Percentiles rank a stretch among this genome's conserved stretches.
These are phyloP conservation scores for Hesperophylax magnus DNA, from an alignment of 1,140 invertebrate species.

Conservation along the genomic window DNA sequence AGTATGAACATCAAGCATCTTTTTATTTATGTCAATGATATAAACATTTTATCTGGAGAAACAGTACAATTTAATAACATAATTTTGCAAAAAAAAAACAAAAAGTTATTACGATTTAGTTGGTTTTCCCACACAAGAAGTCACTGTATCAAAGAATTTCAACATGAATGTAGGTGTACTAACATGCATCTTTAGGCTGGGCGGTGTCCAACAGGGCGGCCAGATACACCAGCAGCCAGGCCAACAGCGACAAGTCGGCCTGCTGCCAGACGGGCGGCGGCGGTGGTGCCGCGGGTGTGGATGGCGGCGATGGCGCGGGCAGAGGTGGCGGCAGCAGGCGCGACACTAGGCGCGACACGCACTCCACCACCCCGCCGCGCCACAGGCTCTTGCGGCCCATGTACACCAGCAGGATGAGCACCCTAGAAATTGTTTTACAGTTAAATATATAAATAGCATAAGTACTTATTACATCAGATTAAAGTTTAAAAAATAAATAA, in stretches of 20 bases:
- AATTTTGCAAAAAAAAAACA: too few species aligned
- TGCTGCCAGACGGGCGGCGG: conserved; percentile 60
- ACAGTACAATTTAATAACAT: too few species aligned
- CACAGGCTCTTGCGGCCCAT: conserved; percentile 85
- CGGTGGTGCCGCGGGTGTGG: conserved; percentile 33
- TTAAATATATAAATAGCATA: too few species aligned
- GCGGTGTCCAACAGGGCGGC: conserved; percentile 81
- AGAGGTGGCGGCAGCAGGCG: conserved; percentile 66
- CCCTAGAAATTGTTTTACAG: conserved; percentile 70
- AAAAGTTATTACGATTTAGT: too few species aligned
- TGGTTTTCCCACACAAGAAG: too few species aligned
- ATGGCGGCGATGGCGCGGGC: conserved; percentile 50
- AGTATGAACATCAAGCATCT: too few species aligned
- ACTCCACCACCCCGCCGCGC: conserved; percentile 63
- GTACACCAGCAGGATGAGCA: conserved; percentile 89
- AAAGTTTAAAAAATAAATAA: too few species aligned
- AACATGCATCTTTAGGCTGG: conserved; percentile 67
- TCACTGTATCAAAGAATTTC: too few species aligned
- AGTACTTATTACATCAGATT: too few species aligned
- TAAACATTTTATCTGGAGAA: too few species aligned
- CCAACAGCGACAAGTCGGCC: conserved; percentile 78
- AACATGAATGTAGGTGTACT: conserved; percentile 37
- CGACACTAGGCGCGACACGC: conserved; percentile 65
- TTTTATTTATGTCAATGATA: too few species aligned
- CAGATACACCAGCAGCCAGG: conserved; percentile 85